Evolutionary conservation across 2,113 vertebrate genomes (phyloP).

Genomic region (Dipodomys merriami): DNA sequence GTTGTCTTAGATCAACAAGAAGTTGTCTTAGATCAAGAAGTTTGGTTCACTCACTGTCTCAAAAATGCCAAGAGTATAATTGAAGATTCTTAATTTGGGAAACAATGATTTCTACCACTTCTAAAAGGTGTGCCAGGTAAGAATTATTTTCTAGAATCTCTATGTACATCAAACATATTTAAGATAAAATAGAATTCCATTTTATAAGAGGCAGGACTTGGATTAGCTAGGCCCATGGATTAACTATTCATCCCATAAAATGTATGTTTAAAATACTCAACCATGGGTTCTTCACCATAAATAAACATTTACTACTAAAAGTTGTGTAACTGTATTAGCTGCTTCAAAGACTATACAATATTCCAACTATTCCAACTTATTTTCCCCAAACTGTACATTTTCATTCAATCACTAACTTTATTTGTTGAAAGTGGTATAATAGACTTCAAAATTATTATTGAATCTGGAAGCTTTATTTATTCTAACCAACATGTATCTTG

Average conservation of each 20-base stretch:
- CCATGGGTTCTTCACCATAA: not conserved
- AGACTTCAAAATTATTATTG: not conserved
- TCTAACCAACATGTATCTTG: not conserved
- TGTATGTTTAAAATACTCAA: not conserved
- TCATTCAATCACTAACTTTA: not conserved
- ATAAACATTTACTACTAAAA: not conserved
- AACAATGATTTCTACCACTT: not conserved
- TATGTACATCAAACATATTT: not conserved
- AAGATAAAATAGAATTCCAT: not conserved
- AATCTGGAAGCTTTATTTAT: not conserved
- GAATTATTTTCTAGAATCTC: not conserved
- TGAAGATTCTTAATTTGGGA: not conserved
- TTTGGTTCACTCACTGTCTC: not conserved
- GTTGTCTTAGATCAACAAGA: not conserved
- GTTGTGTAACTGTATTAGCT: not conserved
- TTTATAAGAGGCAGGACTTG: not conserved
- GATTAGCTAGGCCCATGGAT: not conserved
- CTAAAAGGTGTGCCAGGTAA: not conserved
- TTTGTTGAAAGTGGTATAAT: not conserved
- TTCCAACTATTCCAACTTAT: not conserved
- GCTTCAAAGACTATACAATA: not conserved
- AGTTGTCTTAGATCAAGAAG: not conserved
- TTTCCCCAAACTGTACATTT: too few relatives aligned
- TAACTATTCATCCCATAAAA: too few relatives aligned
- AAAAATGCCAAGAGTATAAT: not conserved